Percentiles rank a stretch among this genome's conserved stretches.
Evolutionary conservation across 2,888 invertebrate species (phyloP).

Genomic region (Chironomus riparius): DNA sequence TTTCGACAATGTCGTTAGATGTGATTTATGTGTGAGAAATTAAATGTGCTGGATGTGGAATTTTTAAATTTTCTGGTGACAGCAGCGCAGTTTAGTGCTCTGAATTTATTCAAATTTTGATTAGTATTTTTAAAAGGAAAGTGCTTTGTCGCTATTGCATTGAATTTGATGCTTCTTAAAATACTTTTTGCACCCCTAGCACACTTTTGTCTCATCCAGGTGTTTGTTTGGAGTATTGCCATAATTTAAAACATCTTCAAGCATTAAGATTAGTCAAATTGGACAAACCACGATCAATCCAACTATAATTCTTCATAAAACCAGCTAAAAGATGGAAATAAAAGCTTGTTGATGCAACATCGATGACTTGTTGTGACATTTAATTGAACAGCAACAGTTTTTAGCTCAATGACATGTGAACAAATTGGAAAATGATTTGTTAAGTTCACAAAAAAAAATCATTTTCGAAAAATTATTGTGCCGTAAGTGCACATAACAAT

Average conservation of each 20-base stretch:
- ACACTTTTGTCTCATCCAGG: too few relatives aligned
- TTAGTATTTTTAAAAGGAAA: too few relatives aligned
- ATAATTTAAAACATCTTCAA: too few relatives aligned
- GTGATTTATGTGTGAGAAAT: conserved; percentile 26
- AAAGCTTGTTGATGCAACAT: not conserved
- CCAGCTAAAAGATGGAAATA: not conserved
- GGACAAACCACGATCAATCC: not conserved
- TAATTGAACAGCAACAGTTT: not conserved
- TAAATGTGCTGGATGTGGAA: not conserved
- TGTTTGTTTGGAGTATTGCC: too few relatives aligned
- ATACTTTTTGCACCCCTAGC: too few relatives aligned
- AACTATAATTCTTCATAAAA: not conserved
- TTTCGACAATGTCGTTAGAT: not conserved
- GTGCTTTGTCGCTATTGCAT: too few relatives aligned
- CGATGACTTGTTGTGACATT: not conserved
- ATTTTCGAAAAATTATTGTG: too few relatives aligned
- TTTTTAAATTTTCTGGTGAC: not conserved
- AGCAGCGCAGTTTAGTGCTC: not conserved
- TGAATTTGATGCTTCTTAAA: too few relatives aligned
- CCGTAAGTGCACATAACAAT: too few relatives aligned
- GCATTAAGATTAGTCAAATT: too few relatives aligned
- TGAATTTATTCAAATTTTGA: too few relatives aligned
- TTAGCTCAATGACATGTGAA: conserved; percentile 9
- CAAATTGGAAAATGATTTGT: not conserved
- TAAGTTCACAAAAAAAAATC: not conserved